Evolutionary conservation across 1,140 invertebrate species (phyloP), one percentile per base, ranked within the genome.

Genomic region (Antheraea mylitta): DNA sequence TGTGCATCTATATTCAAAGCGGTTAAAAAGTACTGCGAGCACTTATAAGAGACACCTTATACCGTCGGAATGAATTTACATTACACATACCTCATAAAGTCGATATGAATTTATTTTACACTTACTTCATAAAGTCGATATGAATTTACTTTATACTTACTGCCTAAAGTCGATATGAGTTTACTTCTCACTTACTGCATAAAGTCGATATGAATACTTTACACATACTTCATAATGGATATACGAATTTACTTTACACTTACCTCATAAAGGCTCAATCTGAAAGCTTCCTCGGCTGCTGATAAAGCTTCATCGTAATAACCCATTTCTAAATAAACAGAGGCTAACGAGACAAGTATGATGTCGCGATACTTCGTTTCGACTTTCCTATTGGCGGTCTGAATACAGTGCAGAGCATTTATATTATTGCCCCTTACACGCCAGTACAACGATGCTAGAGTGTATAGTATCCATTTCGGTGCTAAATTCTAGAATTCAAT

Each of bases 371-470:
- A 84, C 9, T 74, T 71, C 9, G 66, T 45, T 0, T 93, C 93
- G 16, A 93, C 94, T 16, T 82, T 84, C 48, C 92, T 89, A 19
- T 94, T 85, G 0, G 95, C 94, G 38, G 93, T 85, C 48, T 94
- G 91, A 9, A 96, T 91, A 76, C 95, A 96, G 69, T 94, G 93
- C n/a, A 95, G 77, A 0, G 95, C 94, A 80, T 95, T 94, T 18
- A 89, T 85, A 18, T 93, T 92, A 75, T 95, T 95, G 6, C 93
- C 93, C 7, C 94, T 89, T 2, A 95, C 93, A 11, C 95, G 89
- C 95, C 95, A 96, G 79, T 96, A 95, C 3, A 96, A 83, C n/a
- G 94, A 95, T 0, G 95, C 94, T 58, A 96, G 82, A 16, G 93
- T 94, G 36, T 94, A 93, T 6, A 95, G 78, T 16, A 95, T 83